A percentile compares a stretch with the other conserved stretches of the same genome.
Evolutionary conservation across 1,140 invertebrate species (phyloP).

Genomic region (Coboldia fuscipes): DNA sequence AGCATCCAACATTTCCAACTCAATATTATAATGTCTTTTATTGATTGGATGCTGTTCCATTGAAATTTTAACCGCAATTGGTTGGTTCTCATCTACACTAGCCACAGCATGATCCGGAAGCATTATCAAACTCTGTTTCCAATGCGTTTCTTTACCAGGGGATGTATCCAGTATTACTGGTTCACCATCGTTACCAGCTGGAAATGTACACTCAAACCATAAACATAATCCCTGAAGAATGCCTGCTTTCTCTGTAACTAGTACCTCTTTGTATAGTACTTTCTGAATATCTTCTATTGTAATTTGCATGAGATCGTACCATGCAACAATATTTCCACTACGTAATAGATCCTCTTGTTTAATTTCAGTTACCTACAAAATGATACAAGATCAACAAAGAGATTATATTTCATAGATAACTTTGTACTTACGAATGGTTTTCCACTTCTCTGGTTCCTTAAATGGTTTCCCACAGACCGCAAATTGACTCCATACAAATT

Average conservation of each 20-base stretch:
- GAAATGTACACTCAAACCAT: slow-evolving; percentile 40
- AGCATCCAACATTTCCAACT: slow-evolving; percentile 45
- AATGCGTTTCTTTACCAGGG: slow-evolving; percentile 68
- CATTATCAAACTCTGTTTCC: slow-evolving; percentile 91
- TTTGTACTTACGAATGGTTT: no score
- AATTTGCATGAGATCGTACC: slow-evolving; percentile 32
- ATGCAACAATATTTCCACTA: slow-evolving; percentile 27
- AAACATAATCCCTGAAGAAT: slow-evolving; percentile 49
- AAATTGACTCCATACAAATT: slow-evolving; percentile 32
- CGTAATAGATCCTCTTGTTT: slow-evolving; percentile 26
- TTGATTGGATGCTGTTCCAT: slow-evolving; percentile 28
- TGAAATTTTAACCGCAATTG: slow-evolving; percentile 41
- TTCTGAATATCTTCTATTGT: slow-evolving; percentile 24
- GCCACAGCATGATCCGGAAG: slow-evolving; percentile 26
- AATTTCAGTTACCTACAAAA: no score
- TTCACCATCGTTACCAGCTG: slow-evolving; percentile 12
- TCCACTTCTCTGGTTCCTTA: slow-evolving; percentile 25
- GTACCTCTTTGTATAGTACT: slow-evolving; percentile 21
- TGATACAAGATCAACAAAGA: no score
- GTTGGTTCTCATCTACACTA: slow-evolving; percentile 29
- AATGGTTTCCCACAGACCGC: slow-evolving; percentile 24
- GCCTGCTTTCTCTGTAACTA: slow-evolving; percentile 29
- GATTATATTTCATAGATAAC: no score
- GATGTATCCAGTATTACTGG: slow-evolving; percentile 46
- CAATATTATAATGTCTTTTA: slow-evolving; percentile 36